Evolutionary conservation across 2,888 invertebrate genomes (phyloP).

Genomic region (Acrobasis suavella): DNA sequence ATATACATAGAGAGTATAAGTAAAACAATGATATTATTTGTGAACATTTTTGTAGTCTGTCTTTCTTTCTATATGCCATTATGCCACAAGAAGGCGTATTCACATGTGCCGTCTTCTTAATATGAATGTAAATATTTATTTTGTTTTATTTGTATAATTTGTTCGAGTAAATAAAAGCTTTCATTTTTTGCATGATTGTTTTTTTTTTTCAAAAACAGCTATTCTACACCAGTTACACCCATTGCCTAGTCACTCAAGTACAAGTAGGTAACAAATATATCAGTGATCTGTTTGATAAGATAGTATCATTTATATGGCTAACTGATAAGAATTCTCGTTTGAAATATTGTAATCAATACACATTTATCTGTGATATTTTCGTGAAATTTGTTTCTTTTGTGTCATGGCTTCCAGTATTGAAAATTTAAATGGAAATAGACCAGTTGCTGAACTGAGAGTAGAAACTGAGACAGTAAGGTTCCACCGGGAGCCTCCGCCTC

Average conservation of each 20-base stretch:
- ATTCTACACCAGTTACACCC: background rate
- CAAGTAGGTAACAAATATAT: slow-evolving; percentile 21
- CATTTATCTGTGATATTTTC: slow-evolving; percentile 33
- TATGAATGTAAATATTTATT: slow-evolving; percentile 16
- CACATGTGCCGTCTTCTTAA: background rate
- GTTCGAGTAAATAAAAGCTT: slow-evolving; percentile 28
- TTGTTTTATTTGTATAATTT: slow-evolving; percentile 22
- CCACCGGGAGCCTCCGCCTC: slow-evolving; percentile 60
- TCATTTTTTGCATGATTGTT: slow-evolving; percentile 14
- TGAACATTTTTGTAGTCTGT: background rate
- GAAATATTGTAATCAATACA: slow-evolving; percentile 44
- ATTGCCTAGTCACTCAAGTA: background rate
- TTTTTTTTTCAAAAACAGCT: background rate
- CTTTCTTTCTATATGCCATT: background rate
- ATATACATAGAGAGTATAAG: background rate
- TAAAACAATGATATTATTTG: background rate
- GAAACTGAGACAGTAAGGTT: slow-evolving; percentile 39
- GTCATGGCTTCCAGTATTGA: slow-evolving; percentile 46
- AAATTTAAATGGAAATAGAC: slow-evolving; percentile 37
- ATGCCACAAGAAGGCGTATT: background rate
- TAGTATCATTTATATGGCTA: slow-evolving; percentile 39
- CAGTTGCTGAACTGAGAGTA: slow-evolving; percentile 38
- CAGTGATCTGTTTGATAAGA: slow-evolving; percentile 55
- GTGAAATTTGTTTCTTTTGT: slow-evolving; percentile 30
- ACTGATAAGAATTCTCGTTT: slow-evolving; percentile 45